Base-by-base conservation (phyloP, 1,140 invertebrate genomes). In the Aphelenchoides fujianensis region DNA sequence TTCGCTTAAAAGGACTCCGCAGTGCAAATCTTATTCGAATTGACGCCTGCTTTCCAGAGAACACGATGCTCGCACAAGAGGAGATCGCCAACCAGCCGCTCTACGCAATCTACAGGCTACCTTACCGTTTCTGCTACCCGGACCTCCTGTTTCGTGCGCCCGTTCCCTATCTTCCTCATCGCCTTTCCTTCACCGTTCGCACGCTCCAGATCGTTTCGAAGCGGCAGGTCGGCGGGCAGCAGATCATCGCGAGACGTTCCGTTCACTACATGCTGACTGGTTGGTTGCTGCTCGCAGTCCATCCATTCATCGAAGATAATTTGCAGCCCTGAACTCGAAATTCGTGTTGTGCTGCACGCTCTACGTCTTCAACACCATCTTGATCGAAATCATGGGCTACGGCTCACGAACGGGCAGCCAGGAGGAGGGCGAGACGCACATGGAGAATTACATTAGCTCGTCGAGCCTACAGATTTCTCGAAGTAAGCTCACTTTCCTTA, bases 321-420 rank as follows among this genome's bases (percentile, higher is more conserved):
- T n/a, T n/a, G n/a, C n/a, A n/a, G n/a, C n/a, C n/a, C 62, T 83
- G 0, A 82, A 82, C 35, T 72, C 81, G n/a, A 83, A 83, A 73
- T 83, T 84, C 62, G 75, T 84, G 41, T 48, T 84, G n/a, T 83
- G 82, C 48, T 84, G 84, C 54, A 84, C 82, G 19, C 76, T 83
- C 1, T 83, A 83, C 63, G 71, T 83, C 72, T 81, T 83, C 67
- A 83, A 83, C 59, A 84, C 82, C 41, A 75, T 79, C 28, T 30
- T 80, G 0, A 74, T 84, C 68, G 82, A 83, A 69, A 73, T 83
- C 2, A 36, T 84, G 68, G 82, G 83, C 9, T 84, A 82, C 55
- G 82, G 82, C 53, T 69, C 69, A 30, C 79, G 79, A 59, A 79
- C 80, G 35, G 78, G 75, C 74, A 78, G 57, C 35, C 75, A 77